Base-by-base conservation (phyloP, 2,888 invertebrate species). In the Dexiosoma caninum region DNA sequence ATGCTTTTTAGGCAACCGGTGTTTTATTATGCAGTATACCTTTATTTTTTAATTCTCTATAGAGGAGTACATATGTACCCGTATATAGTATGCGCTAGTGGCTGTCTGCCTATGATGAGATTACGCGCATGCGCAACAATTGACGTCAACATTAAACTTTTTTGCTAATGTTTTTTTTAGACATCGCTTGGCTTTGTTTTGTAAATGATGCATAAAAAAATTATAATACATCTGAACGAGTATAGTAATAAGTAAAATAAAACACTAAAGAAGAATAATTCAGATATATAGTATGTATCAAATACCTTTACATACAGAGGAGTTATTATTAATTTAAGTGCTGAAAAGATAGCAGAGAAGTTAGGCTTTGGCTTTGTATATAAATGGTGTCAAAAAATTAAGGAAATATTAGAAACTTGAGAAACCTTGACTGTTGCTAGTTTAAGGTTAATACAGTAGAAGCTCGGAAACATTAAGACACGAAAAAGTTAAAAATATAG, bases 111-210 rank as follows among this genome's bases (percentile, higher is more conserved):
- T 35, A 35, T 12, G 2, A 4, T 21, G 16, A 3, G 35, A 8
- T 23, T 72, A 60, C 5, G 69, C 57, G 49, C 69, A 74, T 74
- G 64, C 62, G 79, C 69, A 75, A n/a, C n/a, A n/a, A 79, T 42
- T 64, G 64, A 75, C 74, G 51, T 35, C 46, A 69, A 66, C 59
- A 44, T 42, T 57, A 3, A 42, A 49, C 8, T 53, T 53, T 49
- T 42, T 27, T 60, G n/a, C 51, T 42, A 16, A 23, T 49, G 19
- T 35, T 40, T 16, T 51, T 16, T 46, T 49, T 40, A 27, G 40
- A 40, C 21, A 51, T 46, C 37, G 30, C 46, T 55, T 64, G 30
- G 27, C 27, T 46, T 64, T 69, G 55, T 64, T 69, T 69, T 40
- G 57, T 69, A 70, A 80, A 75, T 55, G 75, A 75, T 53, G 44